phyloP scores from a whole-genome alignment of 2,113 vertebrate species.

The Carassius gibelio region DNA sequence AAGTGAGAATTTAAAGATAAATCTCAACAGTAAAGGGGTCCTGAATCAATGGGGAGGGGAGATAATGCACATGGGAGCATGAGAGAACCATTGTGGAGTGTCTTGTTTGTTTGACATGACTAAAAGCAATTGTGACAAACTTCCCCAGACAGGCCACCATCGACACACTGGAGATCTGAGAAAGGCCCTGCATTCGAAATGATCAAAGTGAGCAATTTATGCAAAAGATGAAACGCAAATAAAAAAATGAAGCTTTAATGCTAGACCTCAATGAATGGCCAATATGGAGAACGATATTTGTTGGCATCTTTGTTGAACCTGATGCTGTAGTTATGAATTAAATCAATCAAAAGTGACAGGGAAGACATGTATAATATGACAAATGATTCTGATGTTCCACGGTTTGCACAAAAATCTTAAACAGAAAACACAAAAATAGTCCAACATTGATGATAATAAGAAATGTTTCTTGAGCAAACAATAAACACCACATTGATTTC shows the following conservation, averaged over 20 bases:
- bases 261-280: not conserved
- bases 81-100: not conserved
- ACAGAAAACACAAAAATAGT: too few relatives aligned
- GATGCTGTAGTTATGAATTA: not conserved
- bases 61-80: not conserved
- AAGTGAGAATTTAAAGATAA: not conserved
- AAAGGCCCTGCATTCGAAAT: not conserved
- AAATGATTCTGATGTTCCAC: too few relatives aligned
- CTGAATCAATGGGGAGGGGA: not conserved
- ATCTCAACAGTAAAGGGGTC: not conserved
- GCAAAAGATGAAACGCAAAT: not conserved
- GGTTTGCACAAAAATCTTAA: too few relatives aligned
- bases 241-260: not conserved
- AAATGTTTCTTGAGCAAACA: too few relatives aligned
- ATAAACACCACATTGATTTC: not conserved
- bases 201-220: constrained; percentile 1
- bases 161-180: constrained; percentile 1
- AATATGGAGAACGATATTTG: not conserved
- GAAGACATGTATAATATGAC: not conserved
- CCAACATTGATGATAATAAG: too few relatives aligned
- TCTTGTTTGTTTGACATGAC: constrained; percentile 24
- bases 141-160: not conserved
- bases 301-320: not conserved
- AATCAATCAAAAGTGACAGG: not conserved
- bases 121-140: constrained; percentile 32